Evolutionary conservation across 2,797 vertebrate species (phyloP), one percentile per base, ranked within the genome.

Genomic region (Austrolebias charrua): DNA sequence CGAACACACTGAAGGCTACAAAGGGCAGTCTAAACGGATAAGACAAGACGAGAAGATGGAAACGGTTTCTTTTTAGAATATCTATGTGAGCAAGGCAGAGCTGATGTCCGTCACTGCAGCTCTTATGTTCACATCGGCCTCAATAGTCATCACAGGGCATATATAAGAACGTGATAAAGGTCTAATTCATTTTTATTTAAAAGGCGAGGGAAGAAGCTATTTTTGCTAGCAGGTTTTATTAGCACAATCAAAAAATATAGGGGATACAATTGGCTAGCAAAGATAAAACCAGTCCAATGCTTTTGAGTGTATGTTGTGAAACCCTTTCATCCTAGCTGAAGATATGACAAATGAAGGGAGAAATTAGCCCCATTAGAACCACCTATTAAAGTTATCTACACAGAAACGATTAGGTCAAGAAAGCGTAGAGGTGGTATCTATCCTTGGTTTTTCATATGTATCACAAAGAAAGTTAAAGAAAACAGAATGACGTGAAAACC

Each of bases 151-250:
- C 50, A 6, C 54, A 66, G 75, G 46, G 87, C 67, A 68, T 55
- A 35, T 68, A 60, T 64, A 43, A 79, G 71, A 68, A 71, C 67
- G 73, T 66, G 51, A 52, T 61, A 65, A 85, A 1, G 51, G 68
- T 71, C 46, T 65, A 68, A 59, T 63, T 73, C 12, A 74, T 83
- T 85, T 87, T 76, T 74, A 78, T 58, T 75, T 60, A 70, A 65
- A 69, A 63, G 56, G 54, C 59, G 8, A 68, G 55, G 72, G 70
- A 70, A 54, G 60, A 2, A 43, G 61, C 35, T 54, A 71, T 71
- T 77, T 69, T 52, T 69, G 4, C 43, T 55, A 48, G 53, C n/a
- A 31, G 31, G 19, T 10, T 54, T 56, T 57, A 88, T 78, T 65
- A 66, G 60, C 1, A 31, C 60, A 75, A 81, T 70, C 38, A 40